A percentile compares a stretch with the other conserved stretches of the same genome.
phyloP scores from a whole-genome alignment of 2,113 vertebrate species.

The Leptocoma aspasia region DNA sequence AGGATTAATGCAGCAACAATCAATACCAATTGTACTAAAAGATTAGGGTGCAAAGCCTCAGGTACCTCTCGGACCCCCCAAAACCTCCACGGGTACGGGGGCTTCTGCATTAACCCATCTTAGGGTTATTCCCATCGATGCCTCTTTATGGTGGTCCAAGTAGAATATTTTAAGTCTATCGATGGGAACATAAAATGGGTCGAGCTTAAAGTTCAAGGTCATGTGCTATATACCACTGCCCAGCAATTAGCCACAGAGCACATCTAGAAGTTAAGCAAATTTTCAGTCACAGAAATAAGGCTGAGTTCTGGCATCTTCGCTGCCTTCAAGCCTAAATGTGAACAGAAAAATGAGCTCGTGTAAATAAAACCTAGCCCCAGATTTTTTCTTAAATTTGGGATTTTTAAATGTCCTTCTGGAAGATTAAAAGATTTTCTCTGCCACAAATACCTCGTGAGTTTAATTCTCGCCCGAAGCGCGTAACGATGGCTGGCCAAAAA shows the following conservation, averaged over 20 bases:
- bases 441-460: neutral
- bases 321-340: neutral
- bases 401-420: neutral
- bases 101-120: neutral
- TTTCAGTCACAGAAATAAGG: neutral
- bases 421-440: slow-evolving; percentile 16
- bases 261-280: neutral
- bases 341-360: neutral
- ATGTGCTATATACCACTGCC: neutral
- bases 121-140: neutral
- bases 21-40: slow-evolving; percentile 1
- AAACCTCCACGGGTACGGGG: neutral
- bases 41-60: neutral
- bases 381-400: slow-evolving; percentile 29
- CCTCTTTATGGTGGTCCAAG: neutral
- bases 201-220: slow-evolving; percentile 41
- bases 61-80: neutral
- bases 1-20: slow-evolving; percentile 15
- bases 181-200: neutral
- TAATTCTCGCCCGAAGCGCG: neutral
- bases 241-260: neutral
- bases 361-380: neutral
- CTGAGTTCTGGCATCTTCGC: neutral
- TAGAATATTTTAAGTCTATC: neutral
- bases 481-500: neutral